Base-by-base conservation (phyloP, 2,888 invertebrate species). In the Cylloceria caligata region DNA sequence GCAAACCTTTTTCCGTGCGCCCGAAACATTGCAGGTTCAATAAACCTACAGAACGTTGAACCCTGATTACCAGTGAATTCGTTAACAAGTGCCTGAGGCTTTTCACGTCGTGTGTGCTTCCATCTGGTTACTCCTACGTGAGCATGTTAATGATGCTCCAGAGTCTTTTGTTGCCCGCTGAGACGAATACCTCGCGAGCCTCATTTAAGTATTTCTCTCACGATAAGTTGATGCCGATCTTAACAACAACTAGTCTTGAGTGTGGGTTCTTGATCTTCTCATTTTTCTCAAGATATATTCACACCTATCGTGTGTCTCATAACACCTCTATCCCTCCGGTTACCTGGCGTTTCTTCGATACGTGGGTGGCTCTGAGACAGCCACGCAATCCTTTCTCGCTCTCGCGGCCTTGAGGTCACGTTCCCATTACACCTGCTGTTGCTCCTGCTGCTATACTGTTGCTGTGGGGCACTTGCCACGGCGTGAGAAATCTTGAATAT, bases 371-470 rank as follows among this genome's bases (percentile, higher is more conserved):
- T 71, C 81, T 81, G 71, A 62, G 47, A 45, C 27, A 52, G 62
- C 62, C 79, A 55, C 64, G 80, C 71, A 60, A 82, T 78, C 71
- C 74, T 79, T 71, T 71, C 78, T 75, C 78, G 67, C 68, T 67
- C 47, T 39, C 7, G 52, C 82, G 82, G 78, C 82, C 82, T 82
- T 82, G 82, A 78, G 82, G 82, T 82, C 82, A 78, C 79, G 82
- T 82, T 82, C 82, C 78, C 82, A 82, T 82, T 82, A 82, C 82
- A 82, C 79, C 82, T 78, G 82, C 75, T 42, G 16, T 55, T 64
- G 39, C 64, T 36, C 19, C 30, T 57, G 57, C 65, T 42, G 42
- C 55, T 62, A 19, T 39, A 69, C 13, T 57, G 64, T 57, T 42
- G 42, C 55, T 52, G 19, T 30, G 75, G 82, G 74, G 62, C 47